Base-by-base conservation (phyloP, 2,888 invertebrate genomes). In the Allygus modestus region DNA sequence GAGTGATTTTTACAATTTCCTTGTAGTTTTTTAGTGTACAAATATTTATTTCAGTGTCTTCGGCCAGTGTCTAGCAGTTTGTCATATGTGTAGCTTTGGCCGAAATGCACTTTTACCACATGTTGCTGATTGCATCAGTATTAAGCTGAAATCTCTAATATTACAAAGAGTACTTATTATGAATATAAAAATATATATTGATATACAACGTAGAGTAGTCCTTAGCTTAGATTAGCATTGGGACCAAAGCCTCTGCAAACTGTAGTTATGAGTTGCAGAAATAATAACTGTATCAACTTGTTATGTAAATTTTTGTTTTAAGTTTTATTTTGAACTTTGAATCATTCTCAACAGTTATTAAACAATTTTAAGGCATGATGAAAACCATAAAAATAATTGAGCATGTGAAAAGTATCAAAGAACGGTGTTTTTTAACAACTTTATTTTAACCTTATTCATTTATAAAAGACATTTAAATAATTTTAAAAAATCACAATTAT, bases 221-320 rank as follows among this genome's bases (percentile, higher is more conserved):
- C 65, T 65, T 65, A 65, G 65, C 65, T 31, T 65, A 65, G 65
- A 9, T 65, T 65, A 65, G 65, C 31, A 12, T 65, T 31, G 65
- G 65, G 65, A 65, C 65, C 65, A 65, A 65, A 2, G 2, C 11
- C 28, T 65, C 5, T 23, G 23, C 20, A 54, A 54, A 54, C 4
- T 12, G 20, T 54, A 54, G 54, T 54, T 4, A 7, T 23, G 20
- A 54, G 54, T 54, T 54, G 23, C 4, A 54, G 7, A 54, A 9
- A 2, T 46, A 46, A 7, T 37, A 7, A 37, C 4, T 37, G 5
- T 37, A 37, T 37, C 9, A 37, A 37, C 4, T 7, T 46, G 17
- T 17, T n/a, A n/a, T n/a, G n/a, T n/a, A n/a, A n/a, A n/a, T n/a
- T n/a, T n/a, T n/a, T n/a, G n/a, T 46, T 46, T 12, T 17, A 37